Conservation (phyloP, 30 jellyfish, hydroid and myxozoan species). For the Haliclystus octoradiatus region DNA sequence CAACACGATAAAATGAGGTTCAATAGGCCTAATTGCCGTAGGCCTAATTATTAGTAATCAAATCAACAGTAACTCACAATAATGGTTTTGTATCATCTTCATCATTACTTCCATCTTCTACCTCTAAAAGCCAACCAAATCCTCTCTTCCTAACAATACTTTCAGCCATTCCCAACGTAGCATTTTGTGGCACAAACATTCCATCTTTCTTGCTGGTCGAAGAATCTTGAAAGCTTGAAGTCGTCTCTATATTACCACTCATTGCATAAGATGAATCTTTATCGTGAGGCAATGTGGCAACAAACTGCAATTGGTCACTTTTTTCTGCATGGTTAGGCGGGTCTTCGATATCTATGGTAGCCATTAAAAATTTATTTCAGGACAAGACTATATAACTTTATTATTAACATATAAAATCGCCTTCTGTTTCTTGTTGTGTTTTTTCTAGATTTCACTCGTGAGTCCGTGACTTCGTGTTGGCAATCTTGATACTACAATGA, state of each 20-base stretch:
- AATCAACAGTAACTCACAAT: no score
- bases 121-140: constrained; percentile 83
- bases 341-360: not conserved
- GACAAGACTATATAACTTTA: no score
- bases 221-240: no score
- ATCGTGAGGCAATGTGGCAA: not conserved
- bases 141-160: constrained; percentile 53
- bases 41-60: no score
- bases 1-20: no score
- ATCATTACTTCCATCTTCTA: constrained; percentile 71
- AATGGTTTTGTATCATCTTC: constrained; percentile 64
- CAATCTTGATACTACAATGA: no score
- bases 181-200: not conserved
- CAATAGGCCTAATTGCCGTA: no score
- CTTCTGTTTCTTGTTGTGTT: no score
- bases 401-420: no score
- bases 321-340: not conserved
- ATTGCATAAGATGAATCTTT: not conserved
- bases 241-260: not conserved
- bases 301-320: not conserved
- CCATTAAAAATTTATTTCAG: no score
- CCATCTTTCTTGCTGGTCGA: not conserved
- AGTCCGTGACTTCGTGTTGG: no score
- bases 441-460: no score
- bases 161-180: constrained; percentile 20